Conservation (phyloP, 2,113 vertebrate genomes). For the Plotosus lineatus region DNA sequence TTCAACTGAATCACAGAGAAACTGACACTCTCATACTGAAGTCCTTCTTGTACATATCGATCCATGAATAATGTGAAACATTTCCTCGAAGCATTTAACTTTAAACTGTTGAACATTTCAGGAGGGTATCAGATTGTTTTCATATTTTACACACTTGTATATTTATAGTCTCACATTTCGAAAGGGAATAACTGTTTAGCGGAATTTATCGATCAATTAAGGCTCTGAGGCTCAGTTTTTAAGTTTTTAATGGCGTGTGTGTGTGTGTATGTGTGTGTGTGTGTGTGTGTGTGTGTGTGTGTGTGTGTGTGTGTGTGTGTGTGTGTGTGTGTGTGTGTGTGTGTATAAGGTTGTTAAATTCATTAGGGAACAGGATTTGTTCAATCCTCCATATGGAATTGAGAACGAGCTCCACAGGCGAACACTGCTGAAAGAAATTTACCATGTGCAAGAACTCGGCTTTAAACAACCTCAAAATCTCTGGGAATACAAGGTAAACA, state of each 20-base stretch:
- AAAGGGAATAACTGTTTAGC: not conserved
- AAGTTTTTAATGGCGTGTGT: not conserved
- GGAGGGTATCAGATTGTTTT: not conserved
- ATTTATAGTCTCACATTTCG: not conserved
- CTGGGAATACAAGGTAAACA: constrained; percentile 91
- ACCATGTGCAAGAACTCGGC: constrained; percentile 79
- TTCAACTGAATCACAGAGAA: too few species aligned
- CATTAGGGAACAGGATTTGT: constrained; percentile 87
- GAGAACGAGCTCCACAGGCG: constrained; percentile 82
- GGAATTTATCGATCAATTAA: not conserved
- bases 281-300: not conserved
- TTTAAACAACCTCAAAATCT: constrained; percentile 89
- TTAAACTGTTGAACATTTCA: not conserved
- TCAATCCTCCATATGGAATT: constrained; percentile 76
- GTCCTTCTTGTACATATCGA: too few species aligned
- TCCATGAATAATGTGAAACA: not conserved
- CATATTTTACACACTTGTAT: not conserved
- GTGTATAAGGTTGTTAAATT: constrained; percentile 80
- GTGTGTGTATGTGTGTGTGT: too few species aligned
- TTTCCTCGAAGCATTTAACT: not conserved
- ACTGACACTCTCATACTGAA: too few species aligned
- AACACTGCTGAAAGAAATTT: constrained; percentile 82
- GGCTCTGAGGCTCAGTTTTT: not conserved
- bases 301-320: constrained; percentile 27
- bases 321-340: constrained; percentile 39